A percentile compares a stretch with the other conserved stretches of the same genome.
Evolutionary conservation across 2,113 vertebrate species (phyloP).

Genomic region (Poecile atricapillus): DNA sequence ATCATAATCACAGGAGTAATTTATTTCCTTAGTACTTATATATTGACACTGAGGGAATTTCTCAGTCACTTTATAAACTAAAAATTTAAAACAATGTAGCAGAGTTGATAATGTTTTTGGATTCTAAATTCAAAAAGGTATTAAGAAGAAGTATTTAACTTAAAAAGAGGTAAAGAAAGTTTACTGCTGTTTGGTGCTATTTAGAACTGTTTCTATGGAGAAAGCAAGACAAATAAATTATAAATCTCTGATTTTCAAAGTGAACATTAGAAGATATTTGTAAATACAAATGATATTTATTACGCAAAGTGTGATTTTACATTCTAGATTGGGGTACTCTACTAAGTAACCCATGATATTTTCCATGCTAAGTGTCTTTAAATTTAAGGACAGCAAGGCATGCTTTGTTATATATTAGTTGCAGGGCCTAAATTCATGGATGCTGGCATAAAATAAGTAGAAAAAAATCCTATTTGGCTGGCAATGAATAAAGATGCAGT

Average conservation of each 20-base stretch:
- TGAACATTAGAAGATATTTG: not conserved
- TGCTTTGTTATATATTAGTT: not conserved
- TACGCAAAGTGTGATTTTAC: not conserved
- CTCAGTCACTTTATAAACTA: not conserved
- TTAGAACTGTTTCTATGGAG: not conserved
- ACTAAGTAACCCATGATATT: not conserved
- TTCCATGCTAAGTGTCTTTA: not conserved
- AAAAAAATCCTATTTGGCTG: not conserved
- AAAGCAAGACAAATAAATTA: not conserved
- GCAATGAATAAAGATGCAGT: not conserved
- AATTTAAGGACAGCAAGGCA: not conserved
- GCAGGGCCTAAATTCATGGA: not conserved
- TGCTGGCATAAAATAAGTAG: not conserved
- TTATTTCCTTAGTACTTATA: not conserved
- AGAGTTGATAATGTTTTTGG: not conserved
- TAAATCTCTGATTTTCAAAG: not conserved
- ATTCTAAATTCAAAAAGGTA: not conserved
- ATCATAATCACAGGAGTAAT: not conserved
- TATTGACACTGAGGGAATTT: not conserved
- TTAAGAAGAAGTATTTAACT: not conserved
- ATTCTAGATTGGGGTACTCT: not conserved
- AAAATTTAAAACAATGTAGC: not conserved
- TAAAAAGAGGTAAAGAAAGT: not conserved
- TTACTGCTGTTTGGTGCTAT: not conserved
- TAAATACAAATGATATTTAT: not conserved